phyloP scores from a whole-genome alignment of 2,888 invertebrate genomes.

The Plutella xylostella region DNA sequence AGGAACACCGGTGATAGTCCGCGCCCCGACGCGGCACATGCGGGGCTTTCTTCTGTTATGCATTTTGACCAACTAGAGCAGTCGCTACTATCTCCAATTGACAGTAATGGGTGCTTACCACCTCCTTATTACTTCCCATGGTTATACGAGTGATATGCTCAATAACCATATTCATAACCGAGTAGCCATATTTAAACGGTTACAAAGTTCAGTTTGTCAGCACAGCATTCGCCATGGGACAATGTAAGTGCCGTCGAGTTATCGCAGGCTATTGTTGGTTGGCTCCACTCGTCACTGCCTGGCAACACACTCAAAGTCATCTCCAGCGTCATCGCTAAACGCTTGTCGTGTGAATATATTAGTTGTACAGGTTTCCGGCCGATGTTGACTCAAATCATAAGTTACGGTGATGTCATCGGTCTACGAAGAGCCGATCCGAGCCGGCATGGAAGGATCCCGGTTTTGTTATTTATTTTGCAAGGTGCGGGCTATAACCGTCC shows the following conservation, averaged over 20 bases:
- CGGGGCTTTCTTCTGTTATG: constrained; percentile 7
- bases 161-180: too few relatives aligned
- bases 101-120: too few relatives aligned
- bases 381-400: constrained; percentile 58
- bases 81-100: too few relatives aligned
- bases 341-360: constrained; percentile 35
- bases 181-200: too few relatives aligned
- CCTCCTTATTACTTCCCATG: too few relatives aligned
- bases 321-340: constrained; percentile 21
- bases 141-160: too few relatives aligned
- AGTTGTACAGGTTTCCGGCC: constrained; percentile 28
- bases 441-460: constrained; percentile 33
- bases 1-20: not conserved
- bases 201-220: too few relatives aligned
- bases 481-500: constrained; percentile 55
- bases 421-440: constrained; percentile 31
- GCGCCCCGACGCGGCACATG: not conserved
- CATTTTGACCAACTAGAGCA: constrained; percentile 14
- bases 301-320: constrained; percentile 31
- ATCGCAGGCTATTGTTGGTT: too few relatives aligned
- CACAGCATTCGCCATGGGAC: too few relatives aligned
- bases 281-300: constrained; percentile 24
- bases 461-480: constrained; percentile 56
- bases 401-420: constrained; percentile 59
- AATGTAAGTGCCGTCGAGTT: too few relatives aligned